phyloP scores from a whole-genome alignment of 2,888 invertebrate genomes.

The Cerceris rybyensis region DNA sequence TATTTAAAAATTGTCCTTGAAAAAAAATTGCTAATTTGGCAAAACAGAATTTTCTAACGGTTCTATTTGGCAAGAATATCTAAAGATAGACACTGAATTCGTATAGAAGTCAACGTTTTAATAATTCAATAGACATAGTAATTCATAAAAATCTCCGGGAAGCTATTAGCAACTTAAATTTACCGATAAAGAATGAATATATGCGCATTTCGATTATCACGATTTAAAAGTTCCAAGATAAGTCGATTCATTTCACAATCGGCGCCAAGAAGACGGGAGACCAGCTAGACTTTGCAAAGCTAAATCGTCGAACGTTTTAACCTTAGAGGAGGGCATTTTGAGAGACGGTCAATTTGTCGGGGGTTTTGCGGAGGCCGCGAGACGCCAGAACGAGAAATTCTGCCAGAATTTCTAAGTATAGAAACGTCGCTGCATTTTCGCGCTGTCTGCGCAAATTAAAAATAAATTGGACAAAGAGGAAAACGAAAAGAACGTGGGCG shows the following conservation, averaged over 20 bases:
- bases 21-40: too few species aligned
- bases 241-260: neutral
- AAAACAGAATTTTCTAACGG: too few species aligned
- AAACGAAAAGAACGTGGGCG: constrained; percentile 50
- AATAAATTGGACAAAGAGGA: constrained; percentile 74
- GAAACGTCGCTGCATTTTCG: constrained; percentile 64
- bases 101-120: too few species aligned
- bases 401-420: constrained; percentile 70
- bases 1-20: too few species aligned
- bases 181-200: too few species aligned
- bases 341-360: constrained; percentile 50
- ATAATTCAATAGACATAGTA: too few species aligned
- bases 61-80: too few species aligned
- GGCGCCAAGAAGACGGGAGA: neutral
- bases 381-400: constrained; percentile 39
- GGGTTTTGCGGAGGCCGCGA: constrained; percentile 33
- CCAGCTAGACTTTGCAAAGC: constrained; percentile 21
- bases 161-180: too few species aligned
- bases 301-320: constrained; percentile 11
- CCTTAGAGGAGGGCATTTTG: constrained; percentile 22
- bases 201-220: neutral
- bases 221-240: neutral
- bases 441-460: constrained; percentile 75
- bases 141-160: too few species aligned
- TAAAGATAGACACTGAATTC: too few species aligned